A percentile compares a stretch with the other conserved stretches of the same genome.
Evolutionary conservation across 1,140 invertebrate species (phyloP).

Genomic region (Penaeus japonicus): DNA sequence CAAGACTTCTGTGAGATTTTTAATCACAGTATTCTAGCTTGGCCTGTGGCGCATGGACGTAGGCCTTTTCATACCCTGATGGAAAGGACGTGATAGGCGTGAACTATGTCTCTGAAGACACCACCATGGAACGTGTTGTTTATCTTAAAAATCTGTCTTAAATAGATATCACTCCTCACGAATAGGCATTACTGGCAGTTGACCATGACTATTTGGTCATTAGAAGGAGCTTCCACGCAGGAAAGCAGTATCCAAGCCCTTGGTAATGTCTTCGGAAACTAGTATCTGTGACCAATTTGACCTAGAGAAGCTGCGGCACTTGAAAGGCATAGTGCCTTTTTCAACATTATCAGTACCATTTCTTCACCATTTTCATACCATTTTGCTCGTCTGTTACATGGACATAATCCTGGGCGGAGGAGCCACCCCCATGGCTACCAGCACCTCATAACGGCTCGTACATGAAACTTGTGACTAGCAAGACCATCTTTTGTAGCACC

Average conservation of each 20-base stretch:
- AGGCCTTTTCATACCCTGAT: no score
- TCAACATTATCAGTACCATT: neutral
- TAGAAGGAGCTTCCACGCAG: neutral
- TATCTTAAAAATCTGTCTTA: neutral
- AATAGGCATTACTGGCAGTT: conserved; percentile 34
- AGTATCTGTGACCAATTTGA: neutral
- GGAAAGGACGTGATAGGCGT: no score
- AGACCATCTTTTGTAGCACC: conserved; percentile 30
- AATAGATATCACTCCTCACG: conserved; percentile 25
- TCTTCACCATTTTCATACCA: neutral
- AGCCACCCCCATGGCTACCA: conserved; percentile 41
- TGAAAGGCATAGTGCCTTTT: neutral
- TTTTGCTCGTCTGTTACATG: neutral
- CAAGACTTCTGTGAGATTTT: no score
- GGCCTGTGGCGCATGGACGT: no score
- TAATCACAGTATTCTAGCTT: no score
- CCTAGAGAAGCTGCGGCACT: neutral
- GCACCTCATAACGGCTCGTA: conserved; percentile 1
- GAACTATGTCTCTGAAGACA: neutral
- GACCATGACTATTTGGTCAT: neutral
- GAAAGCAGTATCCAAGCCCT: neutral
- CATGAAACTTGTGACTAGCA: conserved; percentile 6
- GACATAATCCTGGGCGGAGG: conserved; percentile 13
- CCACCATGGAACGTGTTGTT: neutral
- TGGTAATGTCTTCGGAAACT: conserved; percentile 4